These are phyloP conservation scores for Troilus luridus DNA, from an alignment of 2,888 invertebrate species.

Conservation along the genomic window DNA sequence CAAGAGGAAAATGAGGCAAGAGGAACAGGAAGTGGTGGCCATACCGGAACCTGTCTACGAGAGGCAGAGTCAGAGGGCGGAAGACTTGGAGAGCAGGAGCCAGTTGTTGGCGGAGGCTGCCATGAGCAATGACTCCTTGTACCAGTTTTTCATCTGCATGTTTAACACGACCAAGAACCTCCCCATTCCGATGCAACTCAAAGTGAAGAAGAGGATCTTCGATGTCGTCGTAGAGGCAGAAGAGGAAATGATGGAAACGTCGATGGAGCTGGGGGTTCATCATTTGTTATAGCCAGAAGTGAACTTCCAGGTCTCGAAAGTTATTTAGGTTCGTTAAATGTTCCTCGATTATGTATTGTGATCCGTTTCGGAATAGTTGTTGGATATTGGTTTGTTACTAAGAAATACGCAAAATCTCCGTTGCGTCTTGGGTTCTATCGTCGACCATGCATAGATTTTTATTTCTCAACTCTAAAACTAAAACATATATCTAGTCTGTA, in stretches of 20 bases:
- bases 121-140: conserved; percentile 51
- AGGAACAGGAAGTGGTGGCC: background rate
- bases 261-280: conserved; percentile 20
- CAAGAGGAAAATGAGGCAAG: background rate
- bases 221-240: conserved; percentile 51
- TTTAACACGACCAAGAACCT: conserved; percentile 49
- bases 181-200: background rate
- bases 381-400: background rate
- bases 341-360: background rate
- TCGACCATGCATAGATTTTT: background rate
- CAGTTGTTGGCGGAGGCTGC: background rate
- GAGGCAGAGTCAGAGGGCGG: background rate
- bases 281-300: background rate
- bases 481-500: background rate
- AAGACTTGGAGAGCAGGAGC: background rate
- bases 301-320: background rate
- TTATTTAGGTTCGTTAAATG: background rate
- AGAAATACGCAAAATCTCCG: too few relatives aligned
- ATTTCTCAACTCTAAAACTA: background rate
- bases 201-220: conserved; percentile 44
- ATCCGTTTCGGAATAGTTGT: background rate
- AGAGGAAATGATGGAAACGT: conserved; percentile 46
- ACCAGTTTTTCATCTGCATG: conserved; percentile 57
- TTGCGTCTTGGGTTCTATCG: too few relatives aligned
- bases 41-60: background rate